Evolutionary conservation across 2,888 invertebrate species (phyloP).

Genomic region (Leucozona laternaria): DNA sequence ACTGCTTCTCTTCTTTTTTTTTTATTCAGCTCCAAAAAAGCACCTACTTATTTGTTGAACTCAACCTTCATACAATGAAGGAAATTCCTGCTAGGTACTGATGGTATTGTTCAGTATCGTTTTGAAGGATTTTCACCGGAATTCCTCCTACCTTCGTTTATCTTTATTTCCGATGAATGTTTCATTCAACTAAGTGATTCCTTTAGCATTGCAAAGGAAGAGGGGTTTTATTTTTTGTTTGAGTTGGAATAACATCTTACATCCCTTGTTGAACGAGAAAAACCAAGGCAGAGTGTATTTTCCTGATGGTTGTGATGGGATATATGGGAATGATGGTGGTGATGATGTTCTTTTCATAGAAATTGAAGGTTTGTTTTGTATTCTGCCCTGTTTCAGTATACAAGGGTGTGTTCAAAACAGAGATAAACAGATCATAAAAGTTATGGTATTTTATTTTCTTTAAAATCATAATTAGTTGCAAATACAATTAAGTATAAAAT

Average conservation of each 20-base stretch:
- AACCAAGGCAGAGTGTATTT: background rate
- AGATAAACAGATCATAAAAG: background rate
- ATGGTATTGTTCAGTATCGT: constrained; percentile 52
- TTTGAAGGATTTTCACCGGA: constrained; percentile 44
- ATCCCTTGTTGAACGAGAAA: background rate
- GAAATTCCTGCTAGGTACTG: background rate
- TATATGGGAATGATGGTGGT: background rate
- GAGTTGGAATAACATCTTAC: background rate
- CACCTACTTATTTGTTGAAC: constrained; percentile 23
- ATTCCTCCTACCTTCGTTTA: constrained; percentile 55
- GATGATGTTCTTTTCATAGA: constrained; percentile 18
- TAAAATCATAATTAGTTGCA: background rate
- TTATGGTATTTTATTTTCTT: background rate
- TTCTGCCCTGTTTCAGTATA: background rate
- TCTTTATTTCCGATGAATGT: constrained; percentile 66
- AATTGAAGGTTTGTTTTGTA: background rate
- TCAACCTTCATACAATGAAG: constrained; percentile 1
- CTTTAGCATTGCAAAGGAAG: background rate
- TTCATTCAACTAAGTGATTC: constrained; percentile 40
- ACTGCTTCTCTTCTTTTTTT: background rate
- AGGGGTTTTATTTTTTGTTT: background rate
- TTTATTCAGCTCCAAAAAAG: background rate
- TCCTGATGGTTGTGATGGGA: background rate
- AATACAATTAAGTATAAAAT: background rate
- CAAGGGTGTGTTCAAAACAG: background rate